Conservation (phyloP, 2,888 invertebrate genomes). For the Eugnorisma glareosa region DNA sequence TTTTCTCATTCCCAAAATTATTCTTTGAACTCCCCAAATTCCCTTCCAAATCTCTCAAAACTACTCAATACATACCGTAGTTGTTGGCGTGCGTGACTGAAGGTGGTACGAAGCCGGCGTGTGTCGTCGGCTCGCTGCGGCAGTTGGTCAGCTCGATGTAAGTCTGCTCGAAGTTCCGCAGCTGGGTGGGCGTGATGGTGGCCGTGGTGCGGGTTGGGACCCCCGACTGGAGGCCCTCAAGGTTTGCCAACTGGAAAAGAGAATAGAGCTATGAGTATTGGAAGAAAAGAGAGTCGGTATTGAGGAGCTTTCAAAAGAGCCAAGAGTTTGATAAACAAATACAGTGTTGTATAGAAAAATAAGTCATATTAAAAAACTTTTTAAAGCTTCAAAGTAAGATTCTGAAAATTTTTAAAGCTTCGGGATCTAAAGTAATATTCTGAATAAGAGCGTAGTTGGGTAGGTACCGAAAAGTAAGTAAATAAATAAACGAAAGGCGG, state of each 20-base stretch:
- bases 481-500: background rate
- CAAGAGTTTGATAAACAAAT: background rate
- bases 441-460: background rate
- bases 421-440: background rate
- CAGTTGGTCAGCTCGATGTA: slow-evolving; percentile 96
- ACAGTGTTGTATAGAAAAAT: background rate
- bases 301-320: background rate
- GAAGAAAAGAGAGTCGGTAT: background rate
- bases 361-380: background rate
- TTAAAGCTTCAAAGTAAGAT: background rate
- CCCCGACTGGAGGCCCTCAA: slow-evolving; percentile 96
- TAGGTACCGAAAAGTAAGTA: background rate
- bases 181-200: slow-evolving; percentile 97
- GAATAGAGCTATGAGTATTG: slow-evolving; percentile 60
- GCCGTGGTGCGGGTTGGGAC: slow-evolving; percentile 98
- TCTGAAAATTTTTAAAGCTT: background rate
- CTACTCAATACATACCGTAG: slow-evolving; percentile 83
- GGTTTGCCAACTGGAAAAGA: slow-evolving; percentile 94
- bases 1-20: background rate
- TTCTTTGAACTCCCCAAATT: background rate
- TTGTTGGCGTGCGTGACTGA: slow-evolving; percentile 89
- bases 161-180: slow-evolving; percentile 97
- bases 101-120: slow-evolving; percentile 98
- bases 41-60: background rate
- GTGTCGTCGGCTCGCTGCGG: slow-evolving; percentile 94